phyloP scores from a whole-genome alignment of 2,888 invertebrate species.

The Drosophila kuntzei region DNA sequence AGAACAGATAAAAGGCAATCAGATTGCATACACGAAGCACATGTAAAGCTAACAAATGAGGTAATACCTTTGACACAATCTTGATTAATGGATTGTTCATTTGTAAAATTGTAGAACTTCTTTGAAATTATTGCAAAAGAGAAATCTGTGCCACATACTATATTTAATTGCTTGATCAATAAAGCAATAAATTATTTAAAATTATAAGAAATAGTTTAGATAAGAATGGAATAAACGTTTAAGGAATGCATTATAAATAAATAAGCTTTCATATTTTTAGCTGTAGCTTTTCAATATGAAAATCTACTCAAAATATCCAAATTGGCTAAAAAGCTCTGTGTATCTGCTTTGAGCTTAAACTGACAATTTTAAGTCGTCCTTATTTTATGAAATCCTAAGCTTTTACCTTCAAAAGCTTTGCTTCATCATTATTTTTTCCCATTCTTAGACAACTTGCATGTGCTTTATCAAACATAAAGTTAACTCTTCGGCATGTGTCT shows the following conservation, averaged over 20 bases:
- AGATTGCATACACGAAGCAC: conserved; percentile 35
- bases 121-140: conserved; percentile 16
- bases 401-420: background rate
- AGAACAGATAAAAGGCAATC: conserved; percentile 18
- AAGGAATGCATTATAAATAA: background rate
- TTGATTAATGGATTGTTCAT: conserved; percentile 65
- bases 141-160: conserved; percentile 33
- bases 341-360: background rate
- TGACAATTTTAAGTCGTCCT: background rate
- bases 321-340: background rate
- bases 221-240: conserved; percentile 18
- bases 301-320: background rate
- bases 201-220: conserved; percentile 28
- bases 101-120: conserved; percentile 9
- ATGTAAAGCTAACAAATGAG: conserved; percentile 52
- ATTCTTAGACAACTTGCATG: conserved; percentile 1
- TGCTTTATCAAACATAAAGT: conserved; percentile 9
- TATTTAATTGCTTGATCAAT: conserved; percentile 28
- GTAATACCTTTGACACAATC: conserved; percentile 75
- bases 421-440: background rate
- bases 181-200: conserved; percentile 12
- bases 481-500: conserved; percentile 36
- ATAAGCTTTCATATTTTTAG: background rate
- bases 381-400: background rate
- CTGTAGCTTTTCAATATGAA: background rate